phyloP scores from a whole-genome alignment of 92 coral and sea anemone species.

The Palythoa heliodiscus region DNA sequence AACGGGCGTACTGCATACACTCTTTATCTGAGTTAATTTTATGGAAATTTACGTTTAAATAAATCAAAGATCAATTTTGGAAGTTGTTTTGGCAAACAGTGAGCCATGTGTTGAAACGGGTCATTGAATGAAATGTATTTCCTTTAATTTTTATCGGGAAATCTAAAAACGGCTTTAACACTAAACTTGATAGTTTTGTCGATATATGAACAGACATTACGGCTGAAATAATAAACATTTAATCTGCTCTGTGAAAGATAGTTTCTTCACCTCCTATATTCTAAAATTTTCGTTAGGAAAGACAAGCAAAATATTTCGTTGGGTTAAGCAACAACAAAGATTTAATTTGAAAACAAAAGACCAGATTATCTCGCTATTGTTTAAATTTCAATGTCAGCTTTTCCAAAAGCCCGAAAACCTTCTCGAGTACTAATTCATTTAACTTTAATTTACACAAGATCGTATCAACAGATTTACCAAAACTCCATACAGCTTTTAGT shows the following conservation, averaged over 20 bases:
- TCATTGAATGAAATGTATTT: slow-evolving; percentile 22
- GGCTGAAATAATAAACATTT: slow-evolving; percentile 53
- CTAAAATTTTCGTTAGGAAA: slow-evolving; percentile 12
- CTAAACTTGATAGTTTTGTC: slow-evolving; percentile 49
- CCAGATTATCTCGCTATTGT: slow-evolving; percentile 15
- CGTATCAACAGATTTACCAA: slow-evolving; percentile 21
- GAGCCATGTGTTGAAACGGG: slow-evolving; percentile 13
- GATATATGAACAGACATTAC: slow-evolving; percentile 55
- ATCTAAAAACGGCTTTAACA: slow-evolving; percentile 36
- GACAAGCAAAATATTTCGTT: slow-evolving; percentile 13
- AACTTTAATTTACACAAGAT: slow-evolving; percentile 45
- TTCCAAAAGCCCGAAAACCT: slow-evolving; percentile 35
- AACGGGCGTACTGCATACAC: neutral
- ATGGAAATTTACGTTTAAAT: slow-evolving; percentile 34
- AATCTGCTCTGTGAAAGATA: slow-evolving; percentile 3
- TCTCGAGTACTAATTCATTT: slow-evolving; percentile 41
- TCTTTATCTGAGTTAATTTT: slow-evolving; percentile 15
- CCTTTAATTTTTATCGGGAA: slow-evolving; percentile 31
- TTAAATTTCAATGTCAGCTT: slow-evolving; percentile 37
- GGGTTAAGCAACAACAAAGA: slow-evolving; percentile 17
- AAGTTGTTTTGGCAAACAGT: slow-evolving; percentile 14
- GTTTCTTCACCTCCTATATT: slow-evolving; percentile 2
- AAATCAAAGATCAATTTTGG: slow-evolving; percentile 17
- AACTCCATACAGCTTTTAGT: slow-evolving; percentile 22
- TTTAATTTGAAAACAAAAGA: slow-evolving; percentile 28